These are phyloP conservation scores for Ia io DNA, from an alignment of 2,113 vertebrate species.

Conservation along the genomic window DNA sequence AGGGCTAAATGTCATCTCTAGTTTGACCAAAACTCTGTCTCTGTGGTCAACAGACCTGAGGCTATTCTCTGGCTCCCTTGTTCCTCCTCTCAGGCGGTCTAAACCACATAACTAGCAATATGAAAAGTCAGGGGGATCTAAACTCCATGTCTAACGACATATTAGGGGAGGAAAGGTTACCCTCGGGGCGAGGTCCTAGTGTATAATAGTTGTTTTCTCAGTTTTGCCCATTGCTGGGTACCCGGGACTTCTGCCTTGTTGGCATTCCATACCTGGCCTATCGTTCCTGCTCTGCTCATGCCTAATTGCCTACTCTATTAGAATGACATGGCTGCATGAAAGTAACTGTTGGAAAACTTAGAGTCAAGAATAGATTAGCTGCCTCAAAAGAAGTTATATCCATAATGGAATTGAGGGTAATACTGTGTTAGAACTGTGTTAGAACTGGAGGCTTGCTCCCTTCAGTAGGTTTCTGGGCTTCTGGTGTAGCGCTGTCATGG, in stretches of 20 bases:
- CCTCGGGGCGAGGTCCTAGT: neutral
- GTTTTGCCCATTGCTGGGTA: neutral
- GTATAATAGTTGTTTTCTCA: neutral
- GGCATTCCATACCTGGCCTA: neutral
- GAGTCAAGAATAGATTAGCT: neutral
- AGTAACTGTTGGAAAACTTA: slow-evolving; percentile 12
- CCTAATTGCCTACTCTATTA: neutral
- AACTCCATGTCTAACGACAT: neutral
- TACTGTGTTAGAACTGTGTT: neutral
- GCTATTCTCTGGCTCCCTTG: neutral
- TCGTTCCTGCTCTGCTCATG: neutral
- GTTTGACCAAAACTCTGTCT: neutral
- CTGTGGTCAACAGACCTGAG: neutral
- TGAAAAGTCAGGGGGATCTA: neutral
- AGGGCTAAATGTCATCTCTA: neutral
- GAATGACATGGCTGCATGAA: neutral
- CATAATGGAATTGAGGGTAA: neutral
- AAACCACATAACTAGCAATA: neutral
- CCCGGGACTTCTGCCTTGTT: neutral
- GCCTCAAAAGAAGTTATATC: neutral
- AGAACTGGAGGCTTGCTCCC: neutral
- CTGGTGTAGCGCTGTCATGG: neutral
- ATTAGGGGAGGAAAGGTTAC: neutral
- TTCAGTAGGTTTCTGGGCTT: neutral
- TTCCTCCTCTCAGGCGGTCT: neutral